A percentile compares a stretch with the other conserved stretches of the same genome.
Conservation (phyloP, 2,797 vertebrate species). For the Hipposideros larvatus region DNA sequence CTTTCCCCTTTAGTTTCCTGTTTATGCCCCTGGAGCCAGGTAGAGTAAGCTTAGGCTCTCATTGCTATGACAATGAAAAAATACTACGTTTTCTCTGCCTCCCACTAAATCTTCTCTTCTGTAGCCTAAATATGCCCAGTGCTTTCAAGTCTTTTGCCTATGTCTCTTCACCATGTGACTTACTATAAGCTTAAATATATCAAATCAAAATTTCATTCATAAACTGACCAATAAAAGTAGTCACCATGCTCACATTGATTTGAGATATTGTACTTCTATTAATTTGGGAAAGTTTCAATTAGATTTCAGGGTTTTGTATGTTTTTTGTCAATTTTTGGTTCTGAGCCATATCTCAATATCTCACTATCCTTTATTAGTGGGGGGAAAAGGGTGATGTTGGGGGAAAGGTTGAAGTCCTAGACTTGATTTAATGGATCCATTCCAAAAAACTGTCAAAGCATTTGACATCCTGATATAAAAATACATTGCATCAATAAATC, state of each 20-base stretch:
- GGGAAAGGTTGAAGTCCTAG: not conserved
- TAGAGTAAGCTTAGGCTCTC: not conserved
- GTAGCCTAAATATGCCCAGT: not conserved
- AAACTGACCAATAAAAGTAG: not conserved
- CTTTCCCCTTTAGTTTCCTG: not conserved
- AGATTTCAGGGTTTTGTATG: not conserved
- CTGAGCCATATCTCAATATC: not conserved
- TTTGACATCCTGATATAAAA: constrained; percentile 25
- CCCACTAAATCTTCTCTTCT: not conserved
- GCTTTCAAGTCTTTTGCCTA: not conserved
- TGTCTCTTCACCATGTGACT: not conserved
- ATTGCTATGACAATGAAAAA: not conserved
- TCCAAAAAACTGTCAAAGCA: not conserved
- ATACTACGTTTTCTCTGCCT: not conserved
- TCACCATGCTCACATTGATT: not conserved
- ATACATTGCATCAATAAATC: not conserved
- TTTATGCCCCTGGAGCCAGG: not conserved
- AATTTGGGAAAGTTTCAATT: not conserved
- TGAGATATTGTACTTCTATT: not conserved
- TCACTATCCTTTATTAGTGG: not conserved
- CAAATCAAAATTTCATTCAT: constrained; percentile 16
- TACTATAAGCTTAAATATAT: not conserved
- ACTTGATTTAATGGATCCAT: not conserved
- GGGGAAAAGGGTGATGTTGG: not conserved
- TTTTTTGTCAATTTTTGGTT: not conserved